phyloP scores from a whole-genome alignment of 1,140 invertebrate genomes.

The Charaxes varanes region DNA sequence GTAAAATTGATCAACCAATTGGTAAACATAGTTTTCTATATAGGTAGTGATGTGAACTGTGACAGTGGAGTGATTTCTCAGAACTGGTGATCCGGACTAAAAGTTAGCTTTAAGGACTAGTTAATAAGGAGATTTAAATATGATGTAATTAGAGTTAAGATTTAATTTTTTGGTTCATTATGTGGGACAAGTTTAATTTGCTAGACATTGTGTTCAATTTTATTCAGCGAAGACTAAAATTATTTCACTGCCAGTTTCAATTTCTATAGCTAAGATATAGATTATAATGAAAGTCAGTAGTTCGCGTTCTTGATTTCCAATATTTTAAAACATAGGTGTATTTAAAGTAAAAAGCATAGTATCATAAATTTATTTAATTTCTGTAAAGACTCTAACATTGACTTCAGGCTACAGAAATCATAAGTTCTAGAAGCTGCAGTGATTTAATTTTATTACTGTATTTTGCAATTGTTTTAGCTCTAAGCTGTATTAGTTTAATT shows the following conservation, averaged over 20 bases:
- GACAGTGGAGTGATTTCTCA: constrained; percentile 55
- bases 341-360: too few relatives aligned
- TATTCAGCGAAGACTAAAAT: constrained; percentile 29
- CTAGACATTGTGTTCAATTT: constrained; percentile 39
- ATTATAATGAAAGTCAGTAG: too few relatives aligned
- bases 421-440: constrained; percentile 21
- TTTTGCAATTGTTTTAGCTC: constrained; percentile 42
- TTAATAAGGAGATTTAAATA: constrained; percentile 59
- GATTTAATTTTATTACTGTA: constrained; percentile 34
- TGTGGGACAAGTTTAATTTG: constrained; percentile 44
- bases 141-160: constrained; percentile 64
- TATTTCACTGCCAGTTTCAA: constrained; percentile 29
- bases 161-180: constrained; percentile 51
- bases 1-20: constrained; percentile 47
- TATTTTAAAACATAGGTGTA: too few relatives aligned
- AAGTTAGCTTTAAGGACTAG: constrained; percentile 56
- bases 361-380: too few relatives aligned
- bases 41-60: constrained; percentile 51
- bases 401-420: background rate
- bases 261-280: too few relatives aligned
- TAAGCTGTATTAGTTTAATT: constrained; percentile 54
- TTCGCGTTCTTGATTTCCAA: too few relatives aligned
- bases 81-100: constrained; percentile 62
- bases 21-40: constrained; percentile 58
- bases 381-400: too few relatives aligned